Conservation (phyloP, 2,113 vertebrate species). For the Lontra canadensis region DNA sequence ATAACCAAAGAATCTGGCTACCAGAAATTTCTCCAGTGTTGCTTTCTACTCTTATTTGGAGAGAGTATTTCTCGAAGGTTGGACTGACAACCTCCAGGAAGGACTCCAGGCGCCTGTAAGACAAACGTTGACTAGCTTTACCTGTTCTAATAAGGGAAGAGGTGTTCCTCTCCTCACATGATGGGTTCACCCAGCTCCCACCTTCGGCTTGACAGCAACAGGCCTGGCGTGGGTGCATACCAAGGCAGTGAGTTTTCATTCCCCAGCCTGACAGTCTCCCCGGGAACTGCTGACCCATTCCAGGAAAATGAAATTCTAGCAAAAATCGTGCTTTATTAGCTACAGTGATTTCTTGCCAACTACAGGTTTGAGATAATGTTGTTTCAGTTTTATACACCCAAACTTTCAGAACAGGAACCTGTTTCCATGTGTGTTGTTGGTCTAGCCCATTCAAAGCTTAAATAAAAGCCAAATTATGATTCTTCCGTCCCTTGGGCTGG, state of each 20-base stretch:
- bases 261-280: not conserved
- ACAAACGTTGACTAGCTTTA: not conserved
- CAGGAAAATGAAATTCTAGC: slow-evolving; percentile 1
- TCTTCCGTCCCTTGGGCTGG: not conserved
- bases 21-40: not conserved
- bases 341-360: not conserved
- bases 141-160: not conserved
- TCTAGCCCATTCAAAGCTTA: not conserved
- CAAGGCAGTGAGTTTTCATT: not conserved
- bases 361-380: not conserved
- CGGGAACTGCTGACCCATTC: not conserved
- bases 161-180: not conserved
- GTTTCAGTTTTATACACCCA: not conserved
- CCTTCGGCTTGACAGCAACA: not conserved
- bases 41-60: not conserved
- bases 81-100: not conserved
- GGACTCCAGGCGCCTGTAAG: not conserved
- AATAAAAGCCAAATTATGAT: not conserved
- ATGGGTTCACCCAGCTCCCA: not conserved
- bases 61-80: not conserved
- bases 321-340: slow-evolving; percentile 1
- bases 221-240: not conserved
- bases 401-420: not conserved
- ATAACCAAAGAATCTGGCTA: not conserved
- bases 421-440: not conserved